Base-by-base conservation (phyloP, 2,113 vertebrate genomes). In the Pimephales promelas region DNA sequence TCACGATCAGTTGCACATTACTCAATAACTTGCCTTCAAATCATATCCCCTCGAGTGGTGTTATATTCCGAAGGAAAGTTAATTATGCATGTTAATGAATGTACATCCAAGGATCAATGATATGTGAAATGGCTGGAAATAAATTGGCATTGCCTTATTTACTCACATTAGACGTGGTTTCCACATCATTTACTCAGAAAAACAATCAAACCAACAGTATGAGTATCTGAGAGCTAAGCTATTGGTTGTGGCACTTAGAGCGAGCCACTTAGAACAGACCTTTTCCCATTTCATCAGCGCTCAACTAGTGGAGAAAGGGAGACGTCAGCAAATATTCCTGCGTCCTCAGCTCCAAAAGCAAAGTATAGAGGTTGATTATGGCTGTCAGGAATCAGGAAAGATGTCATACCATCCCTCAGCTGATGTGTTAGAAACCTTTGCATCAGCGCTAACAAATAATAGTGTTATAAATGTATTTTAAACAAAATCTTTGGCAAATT, bases 11-110 rank as follows among this genome's bases (percentile, higher is more conserved):
- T 74, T 83, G 16, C 28, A n/a, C 22, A 56, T 76, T 34, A 45
- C 20, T n/a, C 72, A 34, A 43, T 73, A 64, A 26, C 8, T 79
- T 49, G 20, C n/a, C 73, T 81, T 68, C 34, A 49, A 10, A n/a
- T 80, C 20, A 68, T 4, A 78, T 72, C 9, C 47, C 11, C 31
- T 24, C 36, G 68, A 82, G 52, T 71, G 26, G n/a, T 14, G 84
- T 87, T 90, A 79, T 62, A 85, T 90, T 88, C 91, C 89, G 86
- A 90, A 92, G 89, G 92, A 90, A 90, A 92, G 92, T 94, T 90
- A 92, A 93, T 91, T 93, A 91, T 91, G 88, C 90, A 89, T 91
- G 91, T 81, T 92, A 89, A 93, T 91, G 90, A 89, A 93, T 93
- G 89, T 87, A 89, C 88, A 89, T 87, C 90, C 86, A 74, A 74